These are phyloP conservation scores for Apodemia duryi DNA, from an alignment of 2,888 invertebrate genomes.

Conservation along the genomic window DNA sequence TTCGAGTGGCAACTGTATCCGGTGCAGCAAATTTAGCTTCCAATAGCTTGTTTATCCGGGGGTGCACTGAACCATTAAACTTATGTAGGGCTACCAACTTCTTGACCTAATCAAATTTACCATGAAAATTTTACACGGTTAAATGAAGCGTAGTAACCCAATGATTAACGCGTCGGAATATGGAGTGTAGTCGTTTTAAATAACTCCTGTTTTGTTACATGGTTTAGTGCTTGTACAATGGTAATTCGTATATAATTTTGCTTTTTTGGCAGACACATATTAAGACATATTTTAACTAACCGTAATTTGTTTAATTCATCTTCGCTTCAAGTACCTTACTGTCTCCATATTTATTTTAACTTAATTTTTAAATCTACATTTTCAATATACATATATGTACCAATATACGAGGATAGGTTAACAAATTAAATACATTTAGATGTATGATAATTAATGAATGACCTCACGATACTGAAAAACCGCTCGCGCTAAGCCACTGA, in stretches of 20 bases:
- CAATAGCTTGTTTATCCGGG: constrained; percentile 74
- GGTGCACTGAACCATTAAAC: constrained; percentile 76
- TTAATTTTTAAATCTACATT: too few species aligned
- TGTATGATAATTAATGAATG: too few species aligned
- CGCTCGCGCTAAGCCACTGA: too few species aligned
- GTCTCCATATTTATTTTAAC: too few species aligned
- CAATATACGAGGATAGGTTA: too few species aligned
- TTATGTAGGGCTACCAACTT: background rate
- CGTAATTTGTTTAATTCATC: background rate
- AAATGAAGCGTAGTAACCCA: background rate
- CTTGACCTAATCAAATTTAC: background rate
- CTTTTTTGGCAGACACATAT: background rate
- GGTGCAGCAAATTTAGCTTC: constrained; percentile 74
- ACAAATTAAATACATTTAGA: too few species aligned
- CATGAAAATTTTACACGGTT: too few species aligned
- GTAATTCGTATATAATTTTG: background rate
- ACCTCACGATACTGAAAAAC: too few species aligned
- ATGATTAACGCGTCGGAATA: background rate
- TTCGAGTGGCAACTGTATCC: constrained; percentile 74
- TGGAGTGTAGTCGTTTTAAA: background rate
- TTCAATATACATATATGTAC: too few species aligned
- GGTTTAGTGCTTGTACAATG: background rate
- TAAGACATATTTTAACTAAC: background rate
- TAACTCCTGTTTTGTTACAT: background rate
- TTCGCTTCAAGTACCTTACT: too few species aligned